Base-by-base conservation (phyloP, 2,888 invertebrate species). In the Epinotia demarniana region DNA sequence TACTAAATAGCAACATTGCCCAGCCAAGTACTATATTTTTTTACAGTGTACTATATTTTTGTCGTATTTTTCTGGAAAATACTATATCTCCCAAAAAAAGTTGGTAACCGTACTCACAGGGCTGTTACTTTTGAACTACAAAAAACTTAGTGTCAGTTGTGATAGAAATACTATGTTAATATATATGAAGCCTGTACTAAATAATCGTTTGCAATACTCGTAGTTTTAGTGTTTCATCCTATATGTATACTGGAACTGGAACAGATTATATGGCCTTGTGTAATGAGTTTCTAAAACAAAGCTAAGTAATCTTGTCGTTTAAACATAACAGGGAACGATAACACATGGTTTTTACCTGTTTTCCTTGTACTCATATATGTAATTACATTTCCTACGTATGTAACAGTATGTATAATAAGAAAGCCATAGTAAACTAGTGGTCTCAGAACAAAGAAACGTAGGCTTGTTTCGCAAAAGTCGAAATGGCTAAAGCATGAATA, bases 381-480 rank as follows among this genome's bases (percentile, higher is more conserved):
- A 33, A 18, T 12, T n/a, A 27, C 11, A 53, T 27, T 66, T 12
- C 11, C 12, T 33, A 53, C 11, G 61, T 18, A 4, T 66, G 33
- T 53, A 57, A 16, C 18, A 55, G 49, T 49, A 64, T 49, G 3
- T 63, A 49, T 19, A 33, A 33, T 60, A 60, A 60, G 23, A 16
- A 61, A 33, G 33, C 61, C 6, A 61, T 27, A 16, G 33, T 11
- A 61, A 61, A 27, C 18, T 46, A 8, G 46, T 69, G 46, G 58
- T 60, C 66, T 58, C 43, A 60, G 70, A 66, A 75, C 75, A 75
- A 75, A 75, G 70, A 49, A 70, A 70, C 53, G 60, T 66, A 3
- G 12, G 18, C 58, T 23, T 58, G 19, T 67, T 66, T 60, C 43
- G 23, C 46, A 57, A 23, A 58, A 70, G 23, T 63, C 69, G 66